A percentile compares a stretch with the other conserved stretches of the same genome.
Conservation (phyloP, 2,797 vertebrate species). For the Zalophus californianus region DNA sequence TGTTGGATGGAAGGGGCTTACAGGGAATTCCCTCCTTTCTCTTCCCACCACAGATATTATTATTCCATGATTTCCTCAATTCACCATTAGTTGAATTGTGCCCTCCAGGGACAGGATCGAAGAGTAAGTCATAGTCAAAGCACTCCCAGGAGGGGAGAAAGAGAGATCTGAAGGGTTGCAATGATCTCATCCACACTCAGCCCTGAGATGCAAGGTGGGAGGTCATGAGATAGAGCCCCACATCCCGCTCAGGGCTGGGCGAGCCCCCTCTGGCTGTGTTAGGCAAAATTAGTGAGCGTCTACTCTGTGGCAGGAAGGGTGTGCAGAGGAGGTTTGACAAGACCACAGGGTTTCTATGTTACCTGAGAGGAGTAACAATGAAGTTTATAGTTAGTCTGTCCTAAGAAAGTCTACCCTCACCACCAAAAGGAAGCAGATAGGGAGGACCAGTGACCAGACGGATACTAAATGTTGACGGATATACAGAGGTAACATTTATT, state of each 20-base stretch:
- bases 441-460: not conserved
- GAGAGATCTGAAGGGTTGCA: not conserved
- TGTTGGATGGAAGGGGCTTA: not conserved
- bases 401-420: not conserved
- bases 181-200: not conserved
- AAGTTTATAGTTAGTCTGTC: not conserved
- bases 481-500: not conserved
- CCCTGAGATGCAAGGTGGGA: not conserved
- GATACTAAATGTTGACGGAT: not conserved
- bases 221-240: no score
- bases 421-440: not conserved
- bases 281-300: not conserved
- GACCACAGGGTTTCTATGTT: not conserved
- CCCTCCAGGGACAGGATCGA: not conserved
- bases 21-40: not conserved
- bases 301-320: fast-evolving
- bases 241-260: no score
- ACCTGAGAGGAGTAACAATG: not conserved
- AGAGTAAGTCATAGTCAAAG: not conserved
- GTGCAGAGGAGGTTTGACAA: not conserved
- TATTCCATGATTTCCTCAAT: not conserved
- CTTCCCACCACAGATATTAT: not conserved
- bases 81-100: not conserved
- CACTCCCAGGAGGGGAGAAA: not conserved
- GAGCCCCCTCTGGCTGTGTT: not conserved